Percentiles rank a stretch among this genome's conserved stretches.
Conservation (phyloP, 2,888 invertebrate species). For the Spodoptera littoralis region DNA sequence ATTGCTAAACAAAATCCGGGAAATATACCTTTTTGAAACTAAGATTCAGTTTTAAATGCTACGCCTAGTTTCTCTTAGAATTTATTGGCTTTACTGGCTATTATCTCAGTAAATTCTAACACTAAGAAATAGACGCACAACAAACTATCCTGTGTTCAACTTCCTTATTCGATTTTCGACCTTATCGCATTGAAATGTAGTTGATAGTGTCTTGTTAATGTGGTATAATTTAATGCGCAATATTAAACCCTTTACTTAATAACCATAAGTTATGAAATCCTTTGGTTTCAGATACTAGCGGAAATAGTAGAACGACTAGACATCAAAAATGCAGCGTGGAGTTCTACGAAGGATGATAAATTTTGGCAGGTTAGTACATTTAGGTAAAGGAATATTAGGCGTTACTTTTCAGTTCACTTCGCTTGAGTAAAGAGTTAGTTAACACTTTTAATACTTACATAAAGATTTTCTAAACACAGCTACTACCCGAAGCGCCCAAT, state of each 20-base stretch:
- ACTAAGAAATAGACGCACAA: too few relatives aligned
- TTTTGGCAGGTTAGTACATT: constrained; percentile 80
- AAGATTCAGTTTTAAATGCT: constrained; percentile 14
- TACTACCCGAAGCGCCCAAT: too few relatives aligned
- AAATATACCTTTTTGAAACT: too few relatives aligned
- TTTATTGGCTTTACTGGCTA: constrained; percentile 17
- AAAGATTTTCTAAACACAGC: too few relatives aligned
- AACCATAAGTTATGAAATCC: constrained; percentile 11
- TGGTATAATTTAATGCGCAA: background rate
- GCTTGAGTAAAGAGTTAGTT: too few relatives aligned
- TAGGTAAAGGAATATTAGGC: too few relatives aligned
- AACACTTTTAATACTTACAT: too few relatives aligned
- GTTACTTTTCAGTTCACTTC: too few relatives aligned
- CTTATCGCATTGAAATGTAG: too few relatives aligned
- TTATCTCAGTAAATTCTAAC: constrained; percentile 6
- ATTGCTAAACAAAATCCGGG: background rate
- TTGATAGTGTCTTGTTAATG: too few relatives aligned
- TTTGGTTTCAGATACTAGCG: constrained; percentile 77
- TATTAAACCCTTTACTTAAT: constrained; percentile 12
- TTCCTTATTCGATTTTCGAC: too few relatives aligned
- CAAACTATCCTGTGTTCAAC: too few relatives aligned
- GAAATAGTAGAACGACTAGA: constrained; percentile 86
- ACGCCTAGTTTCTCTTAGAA: constrained; percentile 1
- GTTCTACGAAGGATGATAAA: constrained; percentile 81
- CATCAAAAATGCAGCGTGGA: constrained; percentile 89